Evolutionary conservation across 2,888 invertebrate genomes (phyloP), one percentile per base, ranked within the genome.

Genomic region (Cephus nigrinus): DNA sequence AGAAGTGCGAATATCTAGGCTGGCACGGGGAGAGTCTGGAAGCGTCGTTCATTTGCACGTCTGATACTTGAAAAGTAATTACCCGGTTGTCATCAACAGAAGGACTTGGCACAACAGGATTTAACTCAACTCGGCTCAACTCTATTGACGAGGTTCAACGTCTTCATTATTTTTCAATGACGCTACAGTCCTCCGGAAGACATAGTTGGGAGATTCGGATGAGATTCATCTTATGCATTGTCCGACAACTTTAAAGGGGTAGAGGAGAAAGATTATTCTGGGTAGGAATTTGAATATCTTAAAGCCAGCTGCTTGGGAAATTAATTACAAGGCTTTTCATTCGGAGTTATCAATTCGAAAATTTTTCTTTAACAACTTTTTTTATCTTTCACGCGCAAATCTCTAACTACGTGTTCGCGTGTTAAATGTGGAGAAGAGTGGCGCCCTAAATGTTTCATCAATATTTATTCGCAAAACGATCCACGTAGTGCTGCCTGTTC

Each of bases 41-140:
- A 86, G 81, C 84, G 84, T 83, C 85, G 86, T 88, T 89, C 86
- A 87, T 89, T 88, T 89, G 84, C 87, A 84, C 85, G 85, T 84
- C 85, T 83, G 84, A 84, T 84, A 85, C 86, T 88, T 87, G 88
- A 89, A 89, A 89, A 88, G 89, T 89, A 89, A 89, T 89, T 89
- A 89, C 87, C 87, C 83, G 82, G 86, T 89, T 89, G 89, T 89
- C 89, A 89, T 87, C 83, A 85, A 84, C 89, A 89, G 88, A 82
- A 5, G 31, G 71, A 4, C 12, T 31, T 11, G 71, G 71, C 71
- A 71, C 71, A 31, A 33, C 71, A 71, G 71, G 71, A 55, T 55
- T 55, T 55, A 55, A 55, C 40, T 55, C 40, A 9, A 55, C 40
- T 55, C 5, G 15, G 40, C 40, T 33, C 71, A 15, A 71, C 71